Percentiles rank a stretch among this genome's conserved stretches.
phyloP scores from a whole-genome alignment of 2,888 invertebrate species.

The Antheraea assamensis region DNA sequence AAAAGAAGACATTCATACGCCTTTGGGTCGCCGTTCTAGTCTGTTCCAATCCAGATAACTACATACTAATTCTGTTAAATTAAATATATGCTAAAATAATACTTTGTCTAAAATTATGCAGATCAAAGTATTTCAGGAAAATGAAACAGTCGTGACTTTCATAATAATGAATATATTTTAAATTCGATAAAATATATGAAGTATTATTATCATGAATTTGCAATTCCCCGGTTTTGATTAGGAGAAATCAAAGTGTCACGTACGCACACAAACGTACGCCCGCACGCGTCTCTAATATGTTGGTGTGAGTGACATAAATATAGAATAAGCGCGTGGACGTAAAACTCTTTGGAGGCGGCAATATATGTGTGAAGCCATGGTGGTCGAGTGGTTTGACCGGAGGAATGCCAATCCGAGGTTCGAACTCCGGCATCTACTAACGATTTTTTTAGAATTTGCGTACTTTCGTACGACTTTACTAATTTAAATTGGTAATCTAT shows the following conservation, averaged over 20 bases:
- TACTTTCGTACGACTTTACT: too few relatives aligned
- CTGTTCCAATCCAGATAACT: not conserved
- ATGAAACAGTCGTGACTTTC: not conserved
- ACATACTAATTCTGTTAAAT: not conserved
- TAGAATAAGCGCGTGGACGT: slow-evolving; percentile 39
- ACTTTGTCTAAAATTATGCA: not conserved
- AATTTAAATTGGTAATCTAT: too few relatives aligned
- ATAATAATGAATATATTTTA: not conserved
- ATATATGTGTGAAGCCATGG: too few relatives aligned
- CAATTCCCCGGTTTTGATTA: slow-evolving; percentile 2
- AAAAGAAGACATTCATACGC: not conserved
- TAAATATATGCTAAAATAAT: not conserved
- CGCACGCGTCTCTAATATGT: not conserved
- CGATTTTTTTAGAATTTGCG: too few relatives aligned
- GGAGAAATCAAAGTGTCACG: not conserved
- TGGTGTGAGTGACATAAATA: slow-evolving; percentile 36
- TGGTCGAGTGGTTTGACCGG: too few relatives aligned
- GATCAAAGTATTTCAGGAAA: not conserved
- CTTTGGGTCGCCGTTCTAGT: not conserved
- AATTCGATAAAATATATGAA: not conserved
- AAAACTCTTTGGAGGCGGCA: slow-evolving; percentile 47
- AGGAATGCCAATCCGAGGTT: too few relatives aligned
- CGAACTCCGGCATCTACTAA: too few relatives aligned
- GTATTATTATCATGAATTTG: not conserved
- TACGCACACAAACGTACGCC: not conserved